Conservation (phyloP, 1,140 invertebrate species). For the Drosophila willistoni region DNA sequence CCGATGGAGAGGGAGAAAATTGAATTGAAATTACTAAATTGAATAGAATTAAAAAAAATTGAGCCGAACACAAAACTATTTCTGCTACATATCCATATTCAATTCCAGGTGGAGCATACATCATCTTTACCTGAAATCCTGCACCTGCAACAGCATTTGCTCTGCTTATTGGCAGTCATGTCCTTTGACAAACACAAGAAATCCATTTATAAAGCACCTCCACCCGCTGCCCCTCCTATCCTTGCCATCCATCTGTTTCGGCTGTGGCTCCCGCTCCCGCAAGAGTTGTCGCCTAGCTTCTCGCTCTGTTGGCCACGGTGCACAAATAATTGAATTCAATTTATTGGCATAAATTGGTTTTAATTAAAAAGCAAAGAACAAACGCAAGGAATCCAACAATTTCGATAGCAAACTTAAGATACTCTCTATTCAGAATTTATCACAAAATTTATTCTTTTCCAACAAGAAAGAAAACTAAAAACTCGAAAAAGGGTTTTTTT, state of each 20-base stretch:
- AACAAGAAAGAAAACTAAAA: too few relatives aligned
- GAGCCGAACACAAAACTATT: background rate
- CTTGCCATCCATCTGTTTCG: background rate
- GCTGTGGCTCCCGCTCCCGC: background rate
- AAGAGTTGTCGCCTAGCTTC: constrained; percentile 15
- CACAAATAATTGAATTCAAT: constrained; percentile 53
- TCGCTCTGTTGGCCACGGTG: constrained; percentile 14
- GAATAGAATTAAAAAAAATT: background rate
- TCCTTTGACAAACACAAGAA: constrained; percentile 39
- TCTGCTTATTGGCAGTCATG: background rate
- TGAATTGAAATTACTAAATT: background rate
- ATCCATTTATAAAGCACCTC: constrained; percentile 48
- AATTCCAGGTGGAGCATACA: background rate
- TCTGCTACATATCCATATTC: background rate
- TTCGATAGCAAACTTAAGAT: background rate
- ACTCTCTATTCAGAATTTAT: background rate
- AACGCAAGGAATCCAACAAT: background rate
- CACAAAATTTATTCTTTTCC: too few relatives aligned
- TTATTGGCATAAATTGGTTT: constrained; percentile 50
- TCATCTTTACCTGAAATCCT: background rate
- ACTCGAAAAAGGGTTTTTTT: too few relatives aligned
- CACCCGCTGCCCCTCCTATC: too few relatives aligned
- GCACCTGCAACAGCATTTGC: background rate
- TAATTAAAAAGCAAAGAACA: constrained; percentile 40
- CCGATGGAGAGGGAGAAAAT: too few relatives aligned